Evolutionary conservation across 2,797 vertebrate species (phyloP), one percentile per base, ranked within the genome.

Genomic region (Ctenochaetus hawaiiensis): DNA sequence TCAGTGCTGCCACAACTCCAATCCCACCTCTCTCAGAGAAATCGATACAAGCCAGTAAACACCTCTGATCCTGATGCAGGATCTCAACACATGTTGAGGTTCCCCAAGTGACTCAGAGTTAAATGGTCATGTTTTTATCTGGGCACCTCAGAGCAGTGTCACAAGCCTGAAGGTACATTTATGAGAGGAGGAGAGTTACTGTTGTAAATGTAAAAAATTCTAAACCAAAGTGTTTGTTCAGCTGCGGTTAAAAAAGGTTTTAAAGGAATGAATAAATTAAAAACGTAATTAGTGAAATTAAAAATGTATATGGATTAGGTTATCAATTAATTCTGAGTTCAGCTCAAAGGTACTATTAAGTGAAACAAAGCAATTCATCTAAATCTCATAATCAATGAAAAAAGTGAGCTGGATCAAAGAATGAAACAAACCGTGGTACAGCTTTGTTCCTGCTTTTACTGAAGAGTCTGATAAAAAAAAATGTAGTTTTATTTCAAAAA

Each of bases 41-140:
- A 87, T 90, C 70, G 0, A 90, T 88, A 9, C 41, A 3, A 9
- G 63, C 20, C 30, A 8, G 73, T 78, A 76, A 83, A 80, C 20
- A 67, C 60, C 57, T 56, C 65, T 51, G 75, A 80, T 62, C 79
- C 23, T 63, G 49, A 78, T 7, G 56, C 23, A 37, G 47, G 62
- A 48, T 52, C 59, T 63, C 6, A 30, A 67, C 65, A 52, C 17
- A 43, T 17, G 69, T 14, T 43, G n/a, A 72, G 52, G 66, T 34
- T 77, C 59, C 67, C 60, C 12, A 3, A 23, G 48, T 26, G 75
- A 69, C 64, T 17, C 37, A 8, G 45, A 56, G 63, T 72, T 54
- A 26, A 59, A 72, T 39, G 70, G 45, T 47, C 20, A 16, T 65
- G 58, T 62, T 67, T 62, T 14, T 20, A 52, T 77, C 44, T 53